Percentiles rank a stretch among this genome's conserved stretches.
phyloP scores from a whole-genome alignment of 2,888 invertebrate genomes.

The Ischnus inquisitorius region DNA sequence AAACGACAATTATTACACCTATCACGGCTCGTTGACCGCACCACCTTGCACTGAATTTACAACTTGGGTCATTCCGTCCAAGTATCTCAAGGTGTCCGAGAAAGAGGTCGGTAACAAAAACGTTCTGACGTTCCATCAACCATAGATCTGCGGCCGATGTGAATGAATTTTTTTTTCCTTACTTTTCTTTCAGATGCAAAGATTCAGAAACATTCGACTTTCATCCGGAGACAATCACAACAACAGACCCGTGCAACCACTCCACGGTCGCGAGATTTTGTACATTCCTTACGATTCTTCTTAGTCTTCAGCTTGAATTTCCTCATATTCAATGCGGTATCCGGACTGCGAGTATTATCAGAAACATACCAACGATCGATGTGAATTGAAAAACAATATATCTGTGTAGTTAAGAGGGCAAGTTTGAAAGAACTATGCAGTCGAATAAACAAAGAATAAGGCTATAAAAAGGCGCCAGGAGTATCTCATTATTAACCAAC shows the following conservation, averaged over 20 bases:
- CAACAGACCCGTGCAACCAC: constrained; percentile 39
- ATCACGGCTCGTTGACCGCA: constrained; percentile 87
- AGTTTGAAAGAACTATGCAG: too few relatives aligned
- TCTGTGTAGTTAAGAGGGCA: too few relatives aligned
- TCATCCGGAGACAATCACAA: constrained; percentile 33
- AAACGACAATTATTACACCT: constrained; percentile 80
- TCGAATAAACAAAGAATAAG: too few relatives aligned
- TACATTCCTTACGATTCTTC: background rate
- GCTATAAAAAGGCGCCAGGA: too few relatives aligned
- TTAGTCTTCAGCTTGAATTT: background rate
- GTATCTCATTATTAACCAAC: too few relatives aligned
- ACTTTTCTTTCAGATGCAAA: constrained; percentile 30
- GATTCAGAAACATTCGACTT: constrained; percentile 23
- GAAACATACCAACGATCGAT: too few relatives aligned
- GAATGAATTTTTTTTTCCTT: background rate
- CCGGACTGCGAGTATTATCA: too few relatives aligned
- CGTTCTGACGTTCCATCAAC: background rate
- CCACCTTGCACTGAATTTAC: constrained; percentile 86
- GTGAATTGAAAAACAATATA: too few relatives aligned
- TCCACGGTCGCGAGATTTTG: constrained; percentile 29
- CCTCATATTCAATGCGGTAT: too few relatives aligned
- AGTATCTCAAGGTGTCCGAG: constrained; percentile 55
- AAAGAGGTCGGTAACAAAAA: constrained; percentile 35
- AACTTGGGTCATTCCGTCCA: constrained; percentile 86
- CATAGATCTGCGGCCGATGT: background rate